Base-by-base conservation (phyloP, 1,140 invertebrate species). In the Papilio polytes region DNA sequence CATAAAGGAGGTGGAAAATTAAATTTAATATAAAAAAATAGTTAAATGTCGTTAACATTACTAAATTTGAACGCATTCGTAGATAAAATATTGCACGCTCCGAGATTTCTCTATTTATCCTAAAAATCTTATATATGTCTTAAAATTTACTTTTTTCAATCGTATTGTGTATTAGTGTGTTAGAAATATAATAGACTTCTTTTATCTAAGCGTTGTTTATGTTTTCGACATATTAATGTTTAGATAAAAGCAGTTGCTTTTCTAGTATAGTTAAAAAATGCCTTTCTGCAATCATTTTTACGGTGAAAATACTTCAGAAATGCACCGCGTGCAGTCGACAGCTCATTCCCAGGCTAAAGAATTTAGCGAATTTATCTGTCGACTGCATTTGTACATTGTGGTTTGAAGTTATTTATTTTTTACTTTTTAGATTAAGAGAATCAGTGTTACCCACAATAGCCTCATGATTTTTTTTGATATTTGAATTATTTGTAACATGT, bases 271-370 rank as follows among this genome's bases (percentile, higher is more conserved):
- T 85, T 86, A 90, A 87, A 87, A 88, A 88, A 86, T 85, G 87
- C 86, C 85, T 90, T 91, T 92, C 89, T 91, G 87, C 89, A 94
- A 93, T 94, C 89, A 93, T 92, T 94, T 93, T 90, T 91, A 91
- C 81, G 84, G 86, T 84, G 84, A 82, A 90, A 92, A 89, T 91
- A 91, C 88, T 91, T 89, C 89, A 89, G 87, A 90, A 90, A 90
- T 88, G 87, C 87, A 89, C 85, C 80, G 41, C 36, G 82, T 86
- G 83, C 83, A 86, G 90, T 90, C 85, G 86, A 81, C 82, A 85
- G 77, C 73, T 84, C 84, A 87, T 88, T 87, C 81, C 84, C 87
- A 74, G 80, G 74, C 80, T 59, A 82, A 44, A 46, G 36, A 22
- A 59, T 83, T 81, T 85, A 80, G 59, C 59, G 36, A 46, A 78